A percentile compares a stretch with the other conserved stretches of the same genome.
phyloP scores from a whole-genome alignment of 1,140 invertebrate species.

The Euschistus heros region DNA sequence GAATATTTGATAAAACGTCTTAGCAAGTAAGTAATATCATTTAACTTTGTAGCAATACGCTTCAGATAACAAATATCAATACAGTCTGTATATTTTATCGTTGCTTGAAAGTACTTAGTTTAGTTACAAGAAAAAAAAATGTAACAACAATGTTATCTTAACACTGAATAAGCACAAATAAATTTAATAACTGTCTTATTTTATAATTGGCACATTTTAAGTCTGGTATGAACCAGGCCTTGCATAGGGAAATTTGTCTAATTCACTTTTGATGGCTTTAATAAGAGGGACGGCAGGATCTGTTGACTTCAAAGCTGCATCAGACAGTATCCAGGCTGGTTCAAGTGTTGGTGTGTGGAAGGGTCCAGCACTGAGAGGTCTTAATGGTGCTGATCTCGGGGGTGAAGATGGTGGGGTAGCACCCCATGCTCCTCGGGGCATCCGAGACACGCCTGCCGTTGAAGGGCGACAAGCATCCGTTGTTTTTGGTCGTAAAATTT shows the following conservation, averaged over 20 bases:
- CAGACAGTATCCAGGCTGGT: conserved; percentile 38
- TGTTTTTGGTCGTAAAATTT: conserved; percentile 36
- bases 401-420: conserved; percentile 33
- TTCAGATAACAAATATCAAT: too few relatives aligned
- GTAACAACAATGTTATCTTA: too few relatives aligned
- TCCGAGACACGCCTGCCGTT: conserved; percentile 27
- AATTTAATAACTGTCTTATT: too few relatives aligned
- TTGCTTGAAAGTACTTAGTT: too few relatives aligned
- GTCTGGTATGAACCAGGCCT: neutral
- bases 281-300: conserved; percentile 54
- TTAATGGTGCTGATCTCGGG: conserved; percentile 30
- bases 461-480: conserved; percentile 32
- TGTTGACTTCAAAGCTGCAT: conserved; percentile 39
- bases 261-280: conserved; percentile 48
- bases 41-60: too few relatives aligned
- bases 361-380: conserved; percentile 48
- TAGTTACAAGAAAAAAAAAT: too few relatives aligned
- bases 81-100: too few relatives aligned
- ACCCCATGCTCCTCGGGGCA: conserved; percentile 41
- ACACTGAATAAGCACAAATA: too few relatives aligned
- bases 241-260: conserved; percentile 37
- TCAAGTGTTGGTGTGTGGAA: conserved; percentile 44
- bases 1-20: too few relatives aligned
- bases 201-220: conserved; percentile 4
- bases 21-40: too few relatives aligned